These are phyloP conservation scores for Hesperophylax magnus DNA, from an alignment of 1,140 invertebrate species.

Conservation along the genomic window DNA sequence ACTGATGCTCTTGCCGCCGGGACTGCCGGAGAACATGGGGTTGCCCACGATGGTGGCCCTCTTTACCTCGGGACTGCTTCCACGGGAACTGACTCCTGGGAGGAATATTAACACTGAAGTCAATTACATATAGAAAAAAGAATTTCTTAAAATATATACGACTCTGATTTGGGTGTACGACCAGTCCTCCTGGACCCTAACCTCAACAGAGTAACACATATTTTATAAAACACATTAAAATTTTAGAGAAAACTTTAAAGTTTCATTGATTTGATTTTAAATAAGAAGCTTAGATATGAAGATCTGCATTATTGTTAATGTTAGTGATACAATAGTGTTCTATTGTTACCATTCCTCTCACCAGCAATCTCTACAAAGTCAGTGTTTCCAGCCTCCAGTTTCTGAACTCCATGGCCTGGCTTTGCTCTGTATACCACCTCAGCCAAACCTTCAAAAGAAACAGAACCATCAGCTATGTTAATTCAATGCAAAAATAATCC, in stretches of 20 bases:
- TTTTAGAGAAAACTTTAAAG: too few species aligned
- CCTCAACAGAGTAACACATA: too few species aligned
- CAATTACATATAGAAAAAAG: too few species aligned
- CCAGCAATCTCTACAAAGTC: slow-evolving; percentile 54
- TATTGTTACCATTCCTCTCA: slow-evolving; percentile 56
- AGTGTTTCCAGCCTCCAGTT: slow-evolving; percentile 39
- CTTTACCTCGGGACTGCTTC: slow-evolving; percentile 78
- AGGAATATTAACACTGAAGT: background rate
- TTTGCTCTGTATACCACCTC: slow-evolving; percentile 56
- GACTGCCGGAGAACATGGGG: slow-evolving; percentile 82
- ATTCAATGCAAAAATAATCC: too few species aligned
- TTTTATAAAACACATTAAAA: too few species aligned
- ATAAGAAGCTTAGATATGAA: background rate
- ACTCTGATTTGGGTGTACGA: too few species aligned
- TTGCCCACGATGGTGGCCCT: slow-evolving; percentile 89
- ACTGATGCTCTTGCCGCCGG: slow-evolving; percentile 60
- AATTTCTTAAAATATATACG: too few species aligned
- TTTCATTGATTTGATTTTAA: background rate
- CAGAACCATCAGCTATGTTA: too few species aligned
- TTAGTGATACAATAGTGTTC: slow-evolving; percentile 37
- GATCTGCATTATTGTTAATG: too few species aligned
- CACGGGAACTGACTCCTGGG: slow-evolving; percentile 58
- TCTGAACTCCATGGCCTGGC: slow-evolving; percentile 30
- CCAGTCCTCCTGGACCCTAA: too few species aligned
- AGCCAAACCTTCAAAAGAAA: slow-evolving; percentile 47